Base-by-base conservation (phyloP, 2,113 vertebrate genomes). In the Hiodon alosoides region DNA sequence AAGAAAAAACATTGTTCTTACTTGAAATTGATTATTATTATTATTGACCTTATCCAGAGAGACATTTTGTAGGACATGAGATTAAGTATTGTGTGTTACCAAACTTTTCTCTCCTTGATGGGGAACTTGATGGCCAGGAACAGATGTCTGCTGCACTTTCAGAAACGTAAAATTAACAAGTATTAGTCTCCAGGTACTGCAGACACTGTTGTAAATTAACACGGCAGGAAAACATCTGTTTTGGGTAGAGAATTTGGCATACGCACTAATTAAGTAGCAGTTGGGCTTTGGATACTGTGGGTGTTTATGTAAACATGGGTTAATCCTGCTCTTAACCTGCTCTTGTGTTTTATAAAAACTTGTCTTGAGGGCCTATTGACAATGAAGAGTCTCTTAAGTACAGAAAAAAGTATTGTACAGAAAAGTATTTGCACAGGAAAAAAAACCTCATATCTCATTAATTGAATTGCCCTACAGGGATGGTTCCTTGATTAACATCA, bases 401-500 rank as follows among this genome's bases (percentile, higher is more conserved):
- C 3, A 31, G n/a, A 4, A 8, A 16, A 65, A 46, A 46, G 59
- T 69, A 77, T 31, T 73, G 67, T 75, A 74, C 31, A 2, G 31
- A 31, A 31, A 31, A 31, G 31, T 73, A 65, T 53, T 73, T 51
- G 64, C 7, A 59, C 50, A 13, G 53, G 7, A 9, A 47, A 31
- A 31, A 31, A 31, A 59, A 58, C 47, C 61, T 73, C 72, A 46
- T 53, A 67, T 57, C 73, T 79, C 62, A 59, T 78, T 82, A 80
- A 67, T 64, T 60, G 72, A 77, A 58, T 14, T 67, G 52, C 81
- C 66, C 81, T 73, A 66, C 79, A 77, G 79, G 75, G 68, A 47
- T 50, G 71, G 52, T 16, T 82, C 10, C 72, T 80, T 80, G 75
- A 80, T 82, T 81, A 83, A 79, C 64, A 64, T 54, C 5, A 59